A percentile compares a stretch with the other conserved stretches of the same genome.
phyloP scores from a whole-genome alignment of 2,888 invertebrate species.

The Nycteola revayana region DNA sequence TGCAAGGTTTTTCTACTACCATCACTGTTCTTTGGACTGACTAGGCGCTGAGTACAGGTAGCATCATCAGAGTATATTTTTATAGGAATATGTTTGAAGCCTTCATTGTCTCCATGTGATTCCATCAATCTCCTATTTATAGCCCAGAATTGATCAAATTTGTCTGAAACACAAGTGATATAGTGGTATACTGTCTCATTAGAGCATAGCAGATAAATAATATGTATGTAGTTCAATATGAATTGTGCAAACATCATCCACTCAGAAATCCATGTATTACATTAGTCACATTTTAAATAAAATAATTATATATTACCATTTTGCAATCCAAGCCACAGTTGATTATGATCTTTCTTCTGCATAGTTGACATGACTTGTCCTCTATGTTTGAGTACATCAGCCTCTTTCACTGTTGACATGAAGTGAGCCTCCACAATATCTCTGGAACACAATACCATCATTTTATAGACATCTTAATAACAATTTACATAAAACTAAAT shows the following conservation, averaged over 20 bases:
- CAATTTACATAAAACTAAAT: too few relatives aligned
- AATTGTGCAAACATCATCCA: too few relatives aligned
- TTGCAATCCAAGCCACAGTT: constrained; percentile 96
- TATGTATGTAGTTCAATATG: not conserved
- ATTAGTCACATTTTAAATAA: too few relatives aligned
- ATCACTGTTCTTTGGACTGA: constrained; percentile 88
- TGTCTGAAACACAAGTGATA: constrained; percentile 83
- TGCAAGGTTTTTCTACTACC: constrained; percentile 87
- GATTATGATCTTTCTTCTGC: constrained; percentile 98
- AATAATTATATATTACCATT: too few relatives aligned
- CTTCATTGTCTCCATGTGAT: constrained; percentile 87
- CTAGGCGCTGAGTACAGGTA: constrained; percentile 87
- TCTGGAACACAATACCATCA: constrained; percentile 67
- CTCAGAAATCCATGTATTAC: too few relatives aligned
- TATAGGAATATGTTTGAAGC: constrained; percentile 94
- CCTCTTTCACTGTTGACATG: constrained; percentile 98
- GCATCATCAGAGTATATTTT: constrained; percentile 90
- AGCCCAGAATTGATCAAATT: constrained; percentile 99
- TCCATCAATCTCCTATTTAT: constrained; percentile 98
- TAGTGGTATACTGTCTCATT: not conserved
- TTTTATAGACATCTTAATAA: too few relatives aligned
- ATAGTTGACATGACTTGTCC: constrained; percentile 94
- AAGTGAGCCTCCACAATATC: constrained; percentile 97
- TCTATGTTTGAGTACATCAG: constrained; percentile 98
- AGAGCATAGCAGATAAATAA: too few relatives aligned